Base-by-base conservation (phyloP, 2,888 invertebrate species). In the Megastigmus dorsalis region DNA sequence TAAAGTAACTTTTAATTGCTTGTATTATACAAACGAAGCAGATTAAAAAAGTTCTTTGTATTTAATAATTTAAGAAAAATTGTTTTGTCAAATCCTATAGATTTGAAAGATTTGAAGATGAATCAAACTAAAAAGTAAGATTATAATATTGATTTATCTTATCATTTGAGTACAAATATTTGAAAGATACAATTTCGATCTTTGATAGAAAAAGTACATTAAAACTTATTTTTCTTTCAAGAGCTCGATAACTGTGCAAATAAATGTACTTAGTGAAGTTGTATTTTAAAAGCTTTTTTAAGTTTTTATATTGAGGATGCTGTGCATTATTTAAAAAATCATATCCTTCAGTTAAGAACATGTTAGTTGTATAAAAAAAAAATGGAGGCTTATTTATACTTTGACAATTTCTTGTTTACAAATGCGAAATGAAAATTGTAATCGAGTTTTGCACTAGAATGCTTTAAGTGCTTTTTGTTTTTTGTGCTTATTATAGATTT, bases 131-230 rank as follows among this genome's bases (percentile, higher is more conserved):
- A 33, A 36, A 36, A 45, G 10, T 41, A 13, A 30, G 30, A n/a
- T n/a, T 18, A 26, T 62, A 33, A 26, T 65, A 69, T 77, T 75
- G 65, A 76, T 72, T 71, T 57, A 74, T 66, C 52, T 13, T 54
- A 23, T 23, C 54, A n/a, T 54, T 43, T 3, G 15, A 48, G 50
- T 55, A 15, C 15, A 43, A 38, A 45, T 55, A 43, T 13, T 23
- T 41, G 50, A 6, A 45, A 30, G 41, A 26, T 55, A 57, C 20
- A 36, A 41, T 57, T 48, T 41, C 10, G 20, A 38, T 72, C 20
- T 50, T 72, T 38, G n/a, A 48, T 54, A n/a, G n/a, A n/a, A n/a
- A 48, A 67, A 48, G 41, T 43, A 20, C n/a, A n/a, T n/a, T n/a
- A 41, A 54, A 38, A 20, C 1, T 9, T 55, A 67, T 45, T 52